Percentiles rank a stretch among this genome's conserved stretches.
Evolutionary conservation across 2,797 vertebrate species (phyloP).

Genomic region (Euphonia xanthogaster): DNA sequence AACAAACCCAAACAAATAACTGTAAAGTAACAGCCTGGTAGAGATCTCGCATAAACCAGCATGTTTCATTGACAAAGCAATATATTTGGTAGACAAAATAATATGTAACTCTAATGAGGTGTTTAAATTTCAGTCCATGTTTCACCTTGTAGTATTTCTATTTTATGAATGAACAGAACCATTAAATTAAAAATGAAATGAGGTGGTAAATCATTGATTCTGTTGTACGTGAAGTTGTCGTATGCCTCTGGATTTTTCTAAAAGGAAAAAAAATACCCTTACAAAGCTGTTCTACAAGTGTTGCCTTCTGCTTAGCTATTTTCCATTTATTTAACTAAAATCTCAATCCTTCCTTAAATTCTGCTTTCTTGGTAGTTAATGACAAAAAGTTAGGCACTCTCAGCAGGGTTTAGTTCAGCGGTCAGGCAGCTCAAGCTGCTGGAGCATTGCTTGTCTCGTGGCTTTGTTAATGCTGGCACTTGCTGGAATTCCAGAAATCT

Average conservation of each 20-base stretch:
- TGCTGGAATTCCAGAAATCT: not conserved
- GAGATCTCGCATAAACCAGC: slow-evolving; percentile 11
- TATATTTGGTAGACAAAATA: slow-evolving; percentile 59
- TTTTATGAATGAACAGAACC: slow-evolving; percentile 68
- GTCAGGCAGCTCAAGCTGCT: not conserved
- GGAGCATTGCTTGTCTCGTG: fast-evolving
- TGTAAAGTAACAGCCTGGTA: slow-evolving; percentile 19
- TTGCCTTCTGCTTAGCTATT: not conserved
- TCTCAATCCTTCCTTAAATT: not conserved
- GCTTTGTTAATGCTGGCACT: not conserved
- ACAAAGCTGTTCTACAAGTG: not conserved
- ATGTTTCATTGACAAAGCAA: slow-evolving; percentile 63
- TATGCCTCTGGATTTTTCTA: slow-evolving; percentile 11
- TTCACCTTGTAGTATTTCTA: slow-evolving; percentile 66
- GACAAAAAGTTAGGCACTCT: not conserved
- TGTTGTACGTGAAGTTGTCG: not conserved
- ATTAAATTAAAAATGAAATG: slow-evolving; percentile 72
- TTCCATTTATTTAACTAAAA: not conserved
- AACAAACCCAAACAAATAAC: slow-evolving; percentile 41
- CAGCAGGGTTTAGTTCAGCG: not conserved
- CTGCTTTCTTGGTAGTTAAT: not conserved
- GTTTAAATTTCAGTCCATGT: slow-evolving; percentile 66
- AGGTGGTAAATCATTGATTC: slow-evolving; percentile 66
- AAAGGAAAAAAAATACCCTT: not conserved
- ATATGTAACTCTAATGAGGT: slow-evolving; percentile 68